Percentiles rank a stretch among this genome's conserved stretches.
These are phyloP conservation scores for Acinonyx jubatus DNA, from an alignment of 2,113 vertebrate species.

Conservation along the genomic window DNA sequence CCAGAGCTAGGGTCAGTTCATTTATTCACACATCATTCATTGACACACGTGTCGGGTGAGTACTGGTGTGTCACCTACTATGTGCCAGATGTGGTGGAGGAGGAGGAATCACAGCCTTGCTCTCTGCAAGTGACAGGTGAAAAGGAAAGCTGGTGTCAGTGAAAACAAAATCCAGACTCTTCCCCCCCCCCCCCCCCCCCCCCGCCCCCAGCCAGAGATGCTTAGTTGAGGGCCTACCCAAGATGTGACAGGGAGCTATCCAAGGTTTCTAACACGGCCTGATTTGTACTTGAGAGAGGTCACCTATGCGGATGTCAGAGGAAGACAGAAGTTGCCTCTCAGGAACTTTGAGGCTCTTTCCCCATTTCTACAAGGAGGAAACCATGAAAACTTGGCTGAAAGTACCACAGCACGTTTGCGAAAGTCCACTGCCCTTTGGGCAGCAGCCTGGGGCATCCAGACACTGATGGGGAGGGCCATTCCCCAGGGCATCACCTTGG, in stretches of 20 bases:
- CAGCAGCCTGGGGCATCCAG: neutral
- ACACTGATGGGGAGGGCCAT: accelerated
- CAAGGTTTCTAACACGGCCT: accelerated
- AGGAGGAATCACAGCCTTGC: neutral
- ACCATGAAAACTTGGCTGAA: neutral
- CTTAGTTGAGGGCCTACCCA: neutral
- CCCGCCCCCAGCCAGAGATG: neutral
- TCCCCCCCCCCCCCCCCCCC: too few relatives aligned
- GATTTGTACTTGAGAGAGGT: neutral
- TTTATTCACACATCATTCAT: accelerated
- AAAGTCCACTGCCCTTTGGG: neutral
- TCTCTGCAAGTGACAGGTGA: neutral
- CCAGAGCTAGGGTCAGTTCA: accelerated
- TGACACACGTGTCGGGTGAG: accelerated
- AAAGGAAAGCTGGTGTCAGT: neutral
- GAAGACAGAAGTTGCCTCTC: neutral
- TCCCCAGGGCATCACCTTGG: neutral
- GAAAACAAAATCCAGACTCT: neutral
- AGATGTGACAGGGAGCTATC: accelerated
- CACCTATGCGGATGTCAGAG: neutral
- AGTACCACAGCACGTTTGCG: accelerated
- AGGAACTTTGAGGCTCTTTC: neutral
- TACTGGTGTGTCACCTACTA: neutral
- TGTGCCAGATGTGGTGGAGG: neutral
- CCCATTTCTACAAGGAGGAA: neutral